Evolutionary conservation across 2,797 vertebrate genomes (phyloP).

Genomic region (Anniella stebbinsi): DNA sequence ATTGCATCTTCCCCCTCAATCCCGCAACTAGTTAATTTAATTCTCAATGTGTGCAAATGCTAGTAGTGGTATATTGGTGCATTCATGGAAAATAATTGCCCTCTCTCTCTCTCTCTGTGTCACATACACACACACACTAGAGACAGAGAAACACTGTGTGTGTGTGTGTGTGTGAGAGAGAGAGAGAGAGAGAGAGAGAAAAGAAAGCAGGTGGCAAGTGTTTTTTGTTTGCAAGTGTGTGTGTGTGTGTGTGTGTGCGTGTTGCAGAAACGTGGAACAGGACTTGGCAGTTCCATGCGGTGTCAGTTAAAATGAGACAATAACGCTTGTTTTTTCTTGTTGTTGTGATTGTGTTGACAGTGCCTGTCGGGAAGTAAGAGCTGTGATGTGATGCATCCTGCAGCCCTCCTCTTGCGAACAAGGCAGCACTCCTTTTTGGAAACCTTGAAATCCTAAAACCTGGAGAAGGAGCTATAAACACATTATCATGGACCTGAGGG

Average conservation of each 20-base stretch:
- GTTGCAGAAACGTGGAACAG: conserved; percentile 69
- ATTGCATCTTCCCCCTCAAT: conserved; percentile 31
- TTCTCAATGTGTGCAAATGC: conserved; percentile 63
- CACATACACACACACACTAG: not conserved
- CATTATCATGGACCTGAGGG: conserved; percentile 97
- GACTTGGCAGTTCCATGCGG: conserved; percentile 66
- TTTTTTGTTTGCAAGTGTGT: conserved; percentile 60
- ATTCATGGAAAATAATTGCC: conserved; percentile 69
- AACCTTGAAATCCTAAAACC: conserved; percentile 84
- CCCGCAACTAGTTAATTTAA: conserved; percentile 73
- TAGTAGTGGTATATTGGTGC: conserved; percentile 60
- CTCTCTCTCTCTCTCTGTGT: no score
- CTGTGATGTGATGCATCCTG: conserved; percentile 87
- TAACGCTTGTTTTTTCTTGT: conserved; percentile 83
- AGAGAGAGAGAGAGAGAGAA: conserved; percentile 49
- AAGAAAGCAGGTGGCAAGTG: conserved; percentile 55
- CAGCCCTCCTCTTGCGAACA: conserved; percentile 84
- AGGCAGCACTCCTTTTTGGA: conserved; percentile 76
- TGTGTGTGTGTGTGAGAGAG: no score
- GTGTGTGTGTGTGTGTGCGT: not conserved
- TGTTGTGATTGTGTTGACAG: conserved; percentile 88
- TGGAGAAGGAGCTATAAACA: conserved; percentile 83
- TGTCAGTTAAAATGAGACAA: conserved; percentile 73
- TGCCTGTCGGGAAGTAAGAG: conserved; percentile 86
- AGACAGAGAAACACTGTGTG: not conserved